These are phyloP conservation scores for Manis pentadactyla DNA, from an alignment of 2,797 vertebrate genomes.

Conservation along the genomic window DNA sequence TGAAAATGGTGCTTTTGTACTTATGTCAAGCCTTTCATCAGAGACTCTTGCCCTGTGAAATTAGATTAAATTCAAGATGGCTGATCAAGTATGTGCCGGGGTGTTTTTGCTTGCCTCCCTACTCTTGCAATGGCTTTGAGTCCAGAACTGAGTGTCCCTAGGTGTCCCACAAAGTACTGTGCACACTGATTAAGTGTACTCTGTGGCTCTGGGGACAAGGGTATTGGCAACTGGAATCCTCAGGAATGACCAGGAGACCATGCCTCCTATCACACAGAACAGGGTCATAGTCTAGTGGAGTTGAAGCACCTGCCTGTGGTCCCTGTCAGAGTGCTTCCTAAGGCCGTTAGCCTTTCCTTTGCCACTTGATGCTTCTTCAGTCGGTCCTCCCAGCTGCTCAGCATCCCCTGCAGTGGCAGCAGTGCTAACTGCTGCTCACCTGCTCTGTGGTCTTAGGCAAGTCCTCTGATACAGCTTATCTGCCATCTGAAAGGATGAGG, in stretches of 20 bases:
- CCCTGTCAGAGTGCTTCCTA: not conserved
- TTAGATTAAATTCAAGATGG: constrained; percentile 53
- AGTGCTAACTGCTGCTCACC: too few relatives aligned
- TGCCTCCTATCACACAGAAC: not conserved
- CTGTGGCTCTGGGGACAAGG: not conserved
- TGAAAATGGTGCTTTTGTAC: constrained; percentile 37
- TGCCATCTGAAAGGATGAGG: not conserved
- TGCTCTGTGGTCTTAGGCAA: not conserved
- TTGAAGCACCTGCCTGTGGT: not conserved
- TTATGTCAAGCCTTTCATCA: constrained; percentile 33
- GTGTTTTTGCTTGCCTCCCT: not conserved
- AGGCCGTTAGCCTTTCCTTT: not conserved
- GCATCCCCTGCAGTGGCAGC: not conserved
- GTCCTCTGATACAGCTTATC: not conserved
- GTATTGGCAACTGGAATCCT: not conserved
- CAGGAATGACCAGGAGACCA: not conserved
- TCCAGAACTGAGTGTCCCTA: not conserved
- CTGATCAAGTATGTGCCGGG: not conserved
- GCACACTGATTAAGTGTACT: not conserved
- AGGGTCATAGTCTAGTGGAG: not conserved
- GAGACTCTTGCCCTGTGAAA: not conserved
- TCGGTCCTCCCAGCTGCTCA: not conserved
- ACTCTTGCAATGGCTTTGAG: not conserved
- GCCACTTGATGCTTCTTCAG: not conserved
- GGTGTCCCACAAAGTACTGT: not conserved